Conservation (phyloP, 2,113 vertebrate species). For the Erinaceus europaeus region DNA sequence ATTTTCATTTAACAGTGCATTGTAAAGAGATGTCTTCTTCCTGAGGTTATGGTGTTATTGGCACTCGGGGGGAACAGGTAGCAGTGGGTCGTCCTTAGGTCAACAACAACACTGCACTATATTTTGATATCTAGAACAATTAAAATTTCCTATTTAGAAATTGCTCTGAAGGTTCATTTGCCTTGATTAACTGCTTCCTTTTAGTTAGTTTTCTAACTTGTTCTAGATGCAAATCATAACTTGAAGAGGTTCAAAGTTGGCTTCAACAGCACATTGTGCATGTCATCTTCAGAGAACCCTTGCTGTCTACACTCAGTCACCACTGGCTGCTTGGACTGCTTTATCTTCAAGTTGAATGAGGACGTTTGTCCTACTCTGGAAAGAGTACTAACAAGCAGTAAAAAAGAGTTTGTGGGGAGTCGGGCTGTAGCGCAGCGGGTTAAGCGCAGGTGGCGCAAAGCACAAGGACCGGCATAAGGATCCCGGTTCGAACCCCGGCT, state of each 20-base stretch:
- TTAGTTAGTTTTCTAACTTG: background rate
- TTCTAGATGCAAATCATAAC: background rate
- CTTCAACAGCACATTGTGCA: background rate
- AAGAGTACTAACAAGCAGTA: no score
- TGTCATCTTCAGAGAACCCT: background rate
- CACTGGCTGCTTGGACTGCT: background rate
- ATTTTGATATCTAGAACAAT: background rate
- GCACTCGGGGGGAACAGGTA: background rate
- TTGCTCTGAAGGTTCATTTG: background rate
- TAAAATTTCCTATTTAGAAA: background rate
- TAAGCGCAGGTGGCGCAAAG: no score
- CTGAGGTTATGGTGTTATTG: background rate
- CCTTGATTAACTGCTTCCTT: background rate
- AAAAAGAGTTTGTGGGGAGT: no score
- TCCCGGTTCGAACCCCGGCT: no score
- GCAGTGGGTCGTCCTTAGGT: background rate
- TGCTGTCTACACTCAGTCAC: background rate
- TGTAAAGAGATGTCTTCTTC: conserved; percentile 23
- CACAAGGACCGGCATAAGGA: no score
- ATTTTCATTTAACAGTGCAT: conserved; percentile 40
- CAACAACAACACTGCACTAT: background rate
- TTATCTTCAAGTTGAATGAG: background rate
- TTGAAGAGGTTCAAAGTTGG: background rate
- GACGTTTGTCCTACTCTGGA: background rate
- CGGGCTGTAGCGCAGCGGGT: no score